Conservation (phyloP, 1,140 invertebrate species). For the Temnothorax nylanderi region DNA sequence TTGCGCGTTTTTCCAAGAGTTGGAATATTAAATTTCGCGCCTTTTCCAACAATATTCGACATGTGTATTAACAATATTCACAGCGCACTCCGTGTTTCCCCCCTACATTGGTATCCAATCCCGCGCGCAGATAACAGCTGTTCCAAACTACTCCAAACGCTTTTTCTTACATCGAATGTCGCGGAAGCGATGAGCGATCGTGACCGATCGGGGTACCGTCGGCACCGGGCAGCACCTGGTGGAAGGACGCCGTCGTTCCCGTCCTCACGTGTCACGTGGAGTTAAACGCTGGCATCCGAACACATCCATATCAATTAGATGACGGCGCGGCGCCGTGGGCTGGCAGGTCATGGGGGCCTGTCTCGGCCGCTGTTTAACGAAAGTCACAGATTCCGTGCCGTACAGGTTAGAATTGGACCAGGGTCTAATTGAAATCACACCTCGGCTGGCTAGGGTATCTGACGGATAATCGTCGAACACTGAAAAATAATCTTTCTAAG, state of each 20-base stretch:
- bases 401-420: constrained; percentile 76
- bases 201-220: background rate
- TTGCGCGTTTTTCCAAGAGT: background rate
- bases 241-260: constrained; percentile 6
- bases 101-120: background rate
- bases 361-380: constrained; percentile 84
- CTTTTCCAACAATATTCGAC: background rate
- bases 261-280: constrained; percentile 64
- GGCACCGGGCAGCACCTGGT: background rate
- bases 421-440: background rate
- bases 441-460: background rate
- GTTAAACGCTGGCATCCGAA: constrained; percentile 68
- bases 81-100: background rate
- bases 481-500: background rate
- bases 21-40: background rate
- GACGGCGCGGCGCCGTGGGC: constrained; percentile 74
- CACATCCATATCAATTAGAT: constrained; percentile 74
- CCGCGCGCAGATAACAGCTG: background rate
- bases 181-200: background rate
- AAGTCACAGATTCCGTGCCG: constrained; percentile 77
- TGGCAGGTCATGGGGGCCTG: constrained; percentile 86
- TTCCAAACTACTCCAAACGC: no score
- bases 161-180: background rate
- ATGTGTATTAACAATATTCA: background rate
- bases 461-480: background rate